phyloP scores from a whole-genome alignment of 2,888 invertebrate species.

The Phalera bucephala region DNA sequence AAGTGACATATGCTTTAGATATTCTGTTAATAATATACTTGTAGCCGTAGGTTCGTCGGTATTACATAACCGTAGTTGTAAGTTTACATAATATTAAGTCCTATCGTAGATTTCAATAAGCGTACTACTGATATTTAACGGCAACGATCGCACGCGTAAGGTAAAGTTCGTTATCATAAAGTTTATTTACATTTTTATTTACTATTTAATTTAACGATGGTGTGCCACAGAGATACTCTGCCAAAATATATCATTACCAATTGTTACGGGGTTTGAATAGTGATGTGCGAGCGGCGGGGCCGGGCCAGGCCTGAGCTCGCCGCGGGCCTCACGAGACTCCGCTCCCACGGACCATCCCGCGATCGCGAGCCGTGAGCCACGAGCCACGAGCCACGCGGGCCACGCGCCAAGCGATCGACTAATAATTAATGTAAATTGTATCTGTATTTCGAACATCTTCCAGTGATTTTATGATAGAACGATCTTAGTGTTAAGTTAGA shows the following conservation, averaged over 20 bases:
- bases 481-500: slow-evolving; percentile 71
- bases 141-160: slow-evolving; percentile 80
- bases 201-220: slow-evolving; percentile 81
- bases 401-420: slow-evolving; percentile 51
- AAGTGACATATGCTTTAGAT: slow-evolving; percentile 84
- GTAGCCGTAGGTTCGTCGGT: slow-evolving; percentile 78
- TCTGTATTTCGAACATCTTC: slow-evolving; percentile 75
- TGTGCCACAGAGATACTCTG: slow-evolving; percentile 84
- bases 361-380: slow-evolving; percentile 10
- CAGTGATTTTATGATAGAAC: slow-evolving; percentile 77
- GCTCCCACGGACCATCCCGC: slow-evolving; percentile 38
- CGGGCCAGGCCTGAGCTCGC: slow-evolving; percentile 11
- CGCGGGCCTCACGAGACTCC: slow-evolving; percentile 32
- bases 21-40: slow-evolving; percentile 83
- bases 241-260: slow-evolving; percentile 83
- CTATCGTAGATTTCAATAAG: slow-evolving; percentile 71
- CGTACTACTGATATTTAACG: slow-evolving; percentile 77
- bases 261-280: slow-evolving; percentile 53
- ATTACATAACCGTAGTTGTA: slow-evolving; percentile 74
- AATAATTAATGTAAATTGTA: slow-evolving; percentile 51
- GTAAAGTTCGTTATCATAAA: slow-evolving; percentile 79
- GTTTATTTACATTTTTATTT: slow-evolving; percentile 82
- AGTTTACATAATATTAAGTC: slow-evolving; percentile 62
- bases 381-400: slow-evolving; percentile 32
- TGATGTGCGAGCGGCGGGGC: slow-evolving; percentile 17